Percentiles rank a stretch among this genome's conserved stretches.
Evolutionary conservation across 2,888 invertebrate species (phyloP).

Genomic region (Mystacides longicornis): DNA sequence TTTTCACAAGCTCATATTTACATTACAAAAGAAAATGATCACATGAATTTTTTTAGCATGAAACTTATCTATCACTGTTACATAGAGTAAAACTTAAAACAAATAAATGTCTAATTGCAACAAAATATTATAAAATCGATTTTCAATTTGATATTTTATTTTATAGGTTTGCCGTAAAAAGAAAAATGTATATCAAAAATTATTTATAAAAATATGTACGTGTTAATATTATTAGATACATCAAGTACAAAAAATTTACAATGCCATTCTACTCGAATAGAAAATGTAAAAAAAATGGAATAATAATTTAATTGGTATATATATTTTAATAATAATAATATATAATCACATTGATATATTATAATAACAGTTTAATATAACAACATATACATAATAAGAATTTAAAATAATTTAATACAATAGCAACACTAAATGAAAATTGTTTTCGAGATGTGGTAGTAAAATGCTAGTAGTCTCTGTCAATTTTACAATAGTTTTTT

Average conservation of each 20-base stretch:
- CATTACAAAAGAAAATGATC: too few species aligned
- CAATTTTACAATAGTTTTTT: too few species aligned
- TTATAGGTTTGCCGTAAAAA: too few species aligned
- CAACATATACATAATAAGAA: conserved; percentile 3
- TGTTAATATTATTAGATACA: not conserved
- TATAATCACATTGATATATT: not conserved
- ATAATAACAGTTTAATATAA: not conserved
- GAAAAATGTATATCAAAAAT: conserved; percentile 1
- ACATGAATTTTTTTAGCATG: too few species aligned
- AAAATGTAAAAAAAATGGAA: conserved; percentile 1
- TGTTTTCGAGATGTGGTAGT: conserved; percentile 17
- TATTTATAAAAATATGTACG: not conserved
- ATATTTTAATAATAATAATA: too few species aligned
- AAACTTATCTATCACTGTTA: too few species aligned
- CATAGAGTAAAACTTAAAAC: too few species aligned
- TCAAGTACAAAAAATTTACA: not conserved
- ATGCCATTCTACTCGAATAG: conserved; percentile 1
- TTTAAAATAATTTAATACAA: not conserved
- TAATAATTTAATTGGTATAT: not conserved
- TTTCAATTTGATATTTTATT: too few species aligned
- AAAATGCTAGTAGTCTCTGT: too few species aligned
- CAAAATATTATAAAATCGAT: too few species aligned
- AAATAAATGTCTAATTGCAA: too few species aligned
- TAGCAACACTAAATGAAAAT: conserved; percentile 15
- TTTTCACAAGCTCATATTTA: too few species aligned